Base-by-base conservation (phyloP, 2,888 invertebrate species). In the Aphodius granarius region DNA sequence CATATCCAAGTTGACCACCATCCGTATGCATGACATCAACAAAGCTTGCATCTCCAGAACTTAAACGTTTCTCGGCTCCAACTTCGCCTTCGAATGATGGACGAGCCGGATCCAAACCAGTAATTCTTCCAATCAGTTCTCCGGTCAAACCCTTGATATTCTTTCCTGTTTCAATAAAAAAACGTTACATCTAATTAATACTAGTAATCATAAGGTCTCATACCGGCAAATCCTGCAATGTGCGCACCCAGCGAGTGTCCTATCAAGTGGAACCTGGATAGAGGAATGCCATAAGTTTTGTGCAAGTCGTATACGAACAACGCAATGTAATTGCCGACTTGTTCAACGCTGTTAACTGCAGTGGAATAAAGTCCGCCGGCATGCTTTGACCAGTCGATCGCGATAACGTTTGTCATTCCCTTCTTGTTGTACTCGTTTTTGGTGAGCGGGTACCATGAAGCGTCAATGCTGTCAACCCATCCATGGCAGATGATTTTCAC, bases 1-100 rank as follows among this genome's bases (percentile, higher is more conserved):
- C 80, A 80, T 91, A 91, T 0, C 93, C 93, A 62, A 90, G 87
- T 17, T 90, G 86, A 0, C 92, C 93, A 0, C 89, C 90, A 80
- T 91, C 91, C 91, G 92, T 92, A 81, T 94, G 94, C 72, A 94
- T 91, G 0, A 93, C 90, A 83, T 94, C 93, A 2, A 92, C 94
- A 81, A 92, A 94, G 18, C 87, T 85, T 0, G 93, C 94, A 83
- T 94, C 94, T 1, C 87, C 89, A 22, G 86, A 86, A 80, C 93
- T 92, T 72, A 94, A 86, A 71, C 89, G 87, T 71, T 89, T 86
- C 75, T 88, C 85, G 72, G 87, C 87, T 71, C 78, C 81, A 73
- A 78, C 81, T 4, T 79, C 78, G 4, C 83, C 87, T 16, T 81
- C 90, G 82, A 91, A 92, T 5, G 89, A 85, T 0, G 92, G 92